Conservation (phyloP, 2,797 vertebrate genomes). For the Poecilia velifera region DNA sequence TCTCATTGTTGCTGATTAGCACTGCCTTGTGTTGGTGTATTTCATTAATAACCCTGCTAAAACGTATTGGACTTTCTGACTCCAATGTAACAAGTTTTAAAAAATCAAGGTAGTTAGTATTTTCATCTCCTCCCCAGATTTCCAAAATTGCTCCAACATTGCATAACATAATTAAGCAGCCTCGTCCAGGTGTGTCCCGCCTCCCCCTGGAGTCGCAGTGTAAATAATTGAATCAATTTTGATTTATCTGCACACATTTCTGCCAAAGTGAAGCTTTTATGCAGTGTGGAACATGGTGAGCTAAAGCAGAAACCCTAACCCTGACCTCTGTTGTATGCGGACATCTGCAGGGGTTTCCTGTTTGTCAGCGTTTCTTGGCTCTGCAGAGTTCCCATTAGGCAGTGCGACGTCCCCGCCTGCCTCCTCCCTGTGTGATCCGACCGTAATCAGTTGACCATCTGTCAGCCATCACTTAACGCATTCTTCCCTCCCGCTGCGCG, state of each 20-base stretch:
- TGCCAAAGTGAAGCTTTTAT: not conserved
- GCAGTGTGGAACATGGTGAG: not conserved
- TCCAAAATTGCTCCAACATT: not conserved
- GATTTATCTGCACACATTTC: not conserved
- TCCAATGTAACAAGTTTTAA: not conserved
- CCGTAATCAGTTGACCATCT: constrained; percentile 59
- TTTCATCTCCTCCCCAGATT: not conserved
- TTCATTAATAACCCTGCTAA: not conserved
- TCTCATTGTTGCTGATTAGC: not conserved
- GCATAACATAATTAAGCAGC: not conserved
- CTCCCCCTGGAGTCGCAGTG: not conserved
- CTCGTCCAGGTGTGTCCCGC: not conserved
- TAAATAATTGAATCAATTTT: not conserved
- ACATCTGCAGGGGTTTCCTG: constrained; percentile 15
- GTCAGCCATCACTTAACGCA: constrained; percentile 30
- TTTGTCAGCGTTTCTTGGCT: constrained; percentile 31
- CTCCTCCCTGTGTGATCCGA: constrained; percentile 29
- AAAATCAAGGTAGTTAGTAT: not conserved
- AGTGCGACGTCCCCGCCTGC: constrained; percentile 7
- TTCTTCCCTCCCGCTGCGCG: constrained; percentile 15
- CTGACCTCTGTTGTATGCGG: not conserved
- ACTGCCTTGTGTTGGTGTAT: not conserved
- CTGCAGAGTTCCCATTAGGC: constrained; percentile 24
- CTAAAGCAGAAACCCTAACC: not conserved
- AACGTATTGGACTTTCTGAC: not conserved